phyloP scores from a whole-genome alignment of 2,113 vertebrate genomes.

The Syngnathus typhle region DNA sequence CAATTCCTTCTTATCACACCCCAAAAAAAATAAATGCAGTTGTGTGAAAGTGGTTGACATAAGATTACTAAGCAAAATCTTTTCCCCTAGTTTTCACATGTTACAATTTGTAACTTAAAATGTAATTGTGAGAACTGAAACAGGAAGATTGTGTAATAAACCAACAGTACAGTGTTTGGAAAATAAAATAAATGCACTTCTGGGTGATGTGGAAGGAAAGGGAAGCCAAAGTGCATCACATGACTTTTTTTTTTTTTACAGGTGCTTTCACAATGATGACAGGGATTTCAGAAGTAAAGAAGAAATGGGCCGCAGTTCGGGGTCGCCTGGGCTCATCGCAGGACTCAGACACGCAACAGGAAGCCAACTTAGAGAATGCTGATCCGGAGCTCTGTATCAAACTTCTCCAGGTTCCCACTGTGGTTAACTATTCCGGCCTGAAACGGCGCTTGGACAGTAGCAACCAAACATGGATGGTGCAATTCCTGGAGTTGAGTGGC shows the following conservation, averaged over 20 bases:
- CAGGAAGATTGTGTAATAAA: no score
- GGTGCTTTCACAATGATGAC: slow-evolving; percentile 72
- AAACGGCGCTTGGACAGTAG: slow-evolving; percentile 89
- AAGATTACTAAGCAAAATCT: neutral
- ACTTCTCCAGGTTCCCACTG: slow-evolving; percentile 88
- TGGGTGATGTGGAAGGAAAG: no score
- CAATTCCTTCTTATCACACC: neutral
- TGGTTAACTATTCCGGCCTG: slow-evolving; percentile 94
- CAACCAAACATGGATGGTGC: slow-evolving; percentile 88
- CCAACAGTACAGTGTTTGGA: no score
- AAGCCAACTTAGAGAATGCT: slow-evolving; percentile 92
- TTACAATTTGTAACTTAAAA: no score
- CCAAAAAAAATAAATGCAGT: neutral
- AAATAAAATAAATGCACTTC: no score
- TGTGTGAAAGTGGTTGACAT: neutral
- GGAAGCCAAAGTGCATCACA: no score
- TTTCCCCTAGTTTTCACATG: neutral
- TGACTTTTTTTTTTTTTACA: slow-evolving; percentile 8
- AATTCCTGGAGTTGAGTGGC: slow-evolving; percentile 91
- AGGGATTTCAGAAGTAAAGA: slow-evolving; percentile 75
- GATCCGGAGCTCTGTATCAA: slow-evolving; percentile 94
- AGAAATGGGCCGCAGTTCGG: slow-evolving; percentile 85
- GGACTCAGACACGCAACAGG: slow-evolving; percentile 78
- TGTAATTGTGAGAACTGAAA: no score
- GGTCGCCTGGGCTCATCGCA: slow-evolving; percentile 81